Evolutionary conservation across 2,797 vertebrate species (phyloP).

Genomic region (Ptychobarbus kaznakovi): DNA sequence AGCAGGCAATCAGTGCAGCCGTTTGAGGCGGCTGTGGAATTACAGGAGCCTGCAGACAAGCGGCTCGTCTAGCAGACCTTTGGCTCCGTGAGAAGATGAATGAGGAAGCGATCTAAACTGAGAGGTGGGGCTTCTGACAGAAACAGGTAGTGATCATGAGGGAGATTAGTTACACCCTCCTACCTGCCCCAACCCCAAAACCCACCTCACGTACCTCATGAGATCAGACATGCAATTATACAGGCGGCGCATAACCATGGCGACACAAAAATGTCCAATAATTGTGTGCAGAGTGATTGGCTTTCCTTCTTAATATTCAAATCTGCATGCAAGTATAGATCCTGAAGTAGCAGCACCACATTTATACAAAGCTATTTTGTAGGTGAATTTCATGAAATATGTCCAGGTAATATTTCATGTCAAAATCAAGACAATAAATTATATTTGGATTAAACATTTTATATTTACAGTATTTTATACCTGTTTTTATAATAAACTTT

Average conservation of each 20-base stretch:
- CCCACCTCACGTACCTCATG: conserved; percentile 36
- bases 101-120: conserved; percentile 56
- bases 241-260: conserved; percentile 31
- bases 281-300: conserved; percentile 30
- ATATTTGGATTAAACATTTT: neutral
- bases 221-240: conserved; percentile 34
- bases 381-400: neutral
- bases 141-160: conserved; percentile 73
- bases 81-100: conserved; percentile 71
- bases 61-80: conserved; percentile 78
- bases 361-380: neutral
- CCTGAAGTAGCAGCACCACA: neutral
- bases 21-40: conserved; percentile 76
- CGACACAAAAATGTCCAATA: conserved; percentile 17
- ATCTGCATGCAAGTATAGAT: neutral
- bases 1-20: conserved; percentile 75
- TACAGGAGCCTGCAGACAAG: conserved; percentile 78
- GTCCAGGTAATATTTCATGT: neutral
- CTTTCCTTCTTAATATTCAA: conserved; percentile 26
- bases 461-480: neutral
- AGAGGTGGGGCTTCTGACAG: conserved; percentile 40
- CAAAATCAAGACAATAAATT: neutral
- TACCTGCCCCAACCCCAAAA: conserved; percentile 18
- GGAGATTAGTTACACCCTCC: conserved; percentile 65
- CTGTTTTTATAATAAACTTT: neutral